Evolutionary conservation across 2,113 vertebrate species (phyloP).

Genomic region (Petaurus breviceps): DNA sequence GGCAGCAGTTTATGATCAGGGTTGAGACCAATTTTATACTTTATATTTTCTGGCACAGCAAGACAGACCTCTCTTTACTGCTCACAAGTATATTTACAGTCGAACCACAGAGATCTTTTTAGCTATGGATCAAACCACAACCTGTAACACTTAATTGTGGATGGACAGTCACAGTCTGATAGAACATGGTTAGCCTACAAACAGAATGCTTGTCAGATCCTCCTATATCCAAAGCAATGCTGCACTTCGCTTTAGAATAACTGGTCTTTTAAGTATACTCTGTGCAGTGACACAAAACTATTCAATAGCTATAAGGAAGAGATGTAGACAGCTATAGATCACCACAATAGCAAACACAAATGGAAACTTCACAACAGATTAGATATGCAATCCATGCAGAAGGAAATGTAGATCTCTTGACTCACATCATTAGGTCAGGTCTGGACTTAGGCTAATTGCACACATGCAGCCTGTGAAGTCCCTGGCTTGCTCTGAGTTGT

Average conservation of each 20-base stretch:
- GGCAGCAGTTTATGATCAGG: background rate
- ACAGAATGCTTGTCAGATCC: background rate
- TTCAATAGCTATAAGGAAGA: slow-evolving; percentile 29
- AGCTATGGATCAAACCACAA: background rate
- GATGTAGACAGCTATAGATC: slow-evolving; percentile 52
- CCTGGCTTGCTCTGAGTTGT: background rate
- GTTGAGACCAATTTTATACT: background rate
- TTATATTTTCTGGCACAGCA: background rate
- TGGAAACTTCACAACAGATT: slow-evolving; percentile 38
- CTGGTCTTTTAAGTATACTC: slow-evolving; percentile 39
- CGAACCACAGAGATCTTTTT: background rate
- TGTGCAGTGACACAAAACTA: slow-evolving; percentile 19
- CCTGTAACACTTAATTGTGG: background rate
- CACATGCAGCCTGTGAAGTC: background rate
- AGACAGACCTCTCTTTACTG: background rate
- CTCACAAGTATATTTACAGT: background rate
- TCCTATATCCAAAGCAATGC: background rate
- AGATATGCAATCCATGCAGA: slow-evolving; percentile 53
- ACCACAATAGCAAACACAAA: slow-evolving; percentile 53
- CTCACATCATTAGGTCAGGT: background rate
- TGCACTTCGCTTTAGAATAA: background rate
- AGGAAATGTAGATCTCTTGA: slow-evolving; percentile 31
- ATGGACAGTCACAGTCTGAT: background rate
- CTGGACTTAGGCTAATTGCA: background rate
- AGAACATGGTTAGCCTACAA: background rate